phyloP scores from a whole-genome alignment of 2,888 invertebrate species.

The Seira musarum region DNA sequence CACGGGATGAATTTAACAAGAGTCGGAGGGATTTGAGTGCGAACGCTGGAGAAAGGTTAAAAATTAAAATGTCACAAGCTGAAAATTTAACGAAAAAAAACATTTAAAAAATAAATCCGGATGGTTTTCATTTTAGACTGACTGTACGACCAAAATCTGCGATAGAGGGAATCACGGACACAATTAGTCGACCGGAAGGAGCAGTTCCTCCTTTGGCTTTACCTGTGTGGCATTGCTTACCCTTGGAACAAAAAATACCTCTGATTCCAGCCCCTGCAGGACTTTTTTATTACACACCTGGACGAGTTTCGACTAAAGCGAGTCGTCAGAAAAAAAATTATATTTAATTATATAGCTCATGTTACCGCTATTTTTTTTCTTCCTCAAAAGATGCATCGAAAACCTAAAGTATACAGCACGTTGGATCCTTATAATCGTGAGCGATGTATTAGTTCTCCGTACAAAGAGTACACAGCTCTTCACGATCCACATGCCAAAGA shows the following conservation, averaged over 20 bases:
- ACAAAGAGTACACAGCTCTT: slow-evolving; percentile 66
- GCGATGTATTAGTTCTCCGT: slow-evolving; percentile 35
- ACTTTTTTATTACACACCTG: slow-evolving; percentile 48
- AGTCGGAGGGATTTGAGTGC: background rate
- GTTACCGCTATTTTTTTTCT: background rate
- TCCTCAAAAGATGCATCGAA: slow-evolving; percentile 41
- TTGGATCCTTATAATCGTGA: slow-evolving; percentile 56
- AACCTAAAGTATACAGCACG: slow-evolving; percentile 13
- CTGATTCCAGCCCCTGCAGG: slow-evolving; percentile 46
- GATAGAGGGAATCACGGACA: slow-evolving; percentile 49
- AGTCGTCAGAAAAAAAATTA: background rate
- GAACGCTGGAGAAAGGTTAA: slow-evolving; percentile 22
- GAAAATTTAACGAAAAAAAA: too few relatives aligned
- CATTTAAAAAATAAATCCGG: too few relatives aligned
- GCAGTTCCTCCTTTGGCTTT: slow-evolving; percentile 60
- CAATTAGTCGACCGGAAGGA: slow-evolving; percentile 59
- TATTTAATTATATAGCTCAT: background rate
- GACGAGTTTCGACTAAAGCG: slow-evolving; percentile 41
- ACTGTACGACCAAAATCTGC: slow-evolving; percentile 42
- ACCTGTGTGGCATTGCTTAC: slow-evolving; percentile 60
- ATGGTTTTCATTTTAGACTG: slow-evolving; percentile 21
- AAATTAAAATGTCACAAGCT: too few relatives aligned
- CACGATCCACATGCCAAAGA: slow-evolving; percentile 60
- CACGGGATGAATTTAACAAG: slow-evolving; percentile 26
- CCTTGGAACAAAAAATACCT: slow-evolving; percentile 63